Percentiles rank a stretch among this genome's conserved stretches.
phyloP scores from a whole-genome alignment of 2,888 invertebrate genomes.

The Helobdella robusta region DNA sequence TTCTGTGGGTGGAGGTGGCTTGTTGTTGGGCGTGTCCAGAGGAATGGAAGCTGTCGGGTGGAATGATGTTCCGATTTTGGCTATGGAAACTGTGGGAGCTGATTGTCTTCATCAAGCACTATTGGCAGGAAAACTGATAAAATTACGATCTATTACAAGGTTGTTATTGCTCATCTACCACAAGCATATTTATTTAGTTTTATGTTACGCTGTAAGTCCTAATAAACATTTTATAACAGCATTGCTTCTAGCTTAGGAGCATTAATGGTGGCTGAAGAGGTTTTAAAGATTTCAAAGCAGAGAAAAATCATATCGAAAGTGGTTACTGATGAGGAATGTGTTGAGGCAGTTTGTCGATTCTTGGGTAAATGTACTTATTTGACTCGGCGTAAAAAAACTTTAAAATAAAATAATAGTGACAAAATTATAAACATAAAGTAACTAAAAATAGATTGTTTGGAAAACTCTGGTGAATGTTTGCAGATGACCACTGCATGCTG shows the following conservation, averaged over 20 bases:
- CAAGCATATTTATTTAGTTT: background rate
- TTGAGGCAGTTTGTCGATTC: constrained; percentile 48
- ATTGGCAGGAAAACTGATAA: constrained; percentile 46
- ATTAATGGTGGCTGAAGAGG: constrained; percentile 40
- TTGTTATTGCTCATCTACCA: constrained; percentile 30
- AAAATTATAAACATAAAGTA: constrained; percentile 3
- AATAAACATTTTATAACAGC: constrained; percentile 40
- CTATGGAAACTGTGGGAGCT: constrained; percentile 53
- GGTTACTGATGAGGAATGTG: constrained; percentile 49
- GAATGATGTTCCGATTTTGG: constrained; percentile 50
- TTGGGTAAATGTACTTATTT: constrained; percentile 44
- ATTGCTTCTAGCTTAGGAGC: constrained; percentile 51
- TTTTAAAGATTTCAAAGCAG: constrained; percentile 42
- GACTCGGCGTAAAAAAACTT: too few species aligned
- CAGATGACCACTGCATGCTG: constrained; percentile 52
- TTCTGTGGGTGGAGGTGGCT: constrained; percentile 53
- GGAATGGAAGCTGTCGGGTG: constrained; percentile 42
- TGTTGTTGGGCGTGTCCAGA: constrained; percentile 47
- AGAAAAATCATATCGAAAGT: constrained; percentile 47
- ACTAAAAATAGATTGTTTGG: too few species aligned
- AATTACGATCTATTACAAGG: constrained; percentile 49
- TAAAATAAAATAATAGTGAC: too few species aligned
- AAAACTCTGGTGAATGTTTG: too few species aligned
- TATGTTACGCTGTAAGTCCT: too few species aligned
- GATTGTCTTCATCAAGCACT: constrained; percentile 50